A percentile compares a stretch with the other conserved stretches of the same genome.
phyloP scores from a whole-genome alignment of 30 jellyfish, hydroid and myxozoan genomes.

The Nemopilema nomurai region DNA sequence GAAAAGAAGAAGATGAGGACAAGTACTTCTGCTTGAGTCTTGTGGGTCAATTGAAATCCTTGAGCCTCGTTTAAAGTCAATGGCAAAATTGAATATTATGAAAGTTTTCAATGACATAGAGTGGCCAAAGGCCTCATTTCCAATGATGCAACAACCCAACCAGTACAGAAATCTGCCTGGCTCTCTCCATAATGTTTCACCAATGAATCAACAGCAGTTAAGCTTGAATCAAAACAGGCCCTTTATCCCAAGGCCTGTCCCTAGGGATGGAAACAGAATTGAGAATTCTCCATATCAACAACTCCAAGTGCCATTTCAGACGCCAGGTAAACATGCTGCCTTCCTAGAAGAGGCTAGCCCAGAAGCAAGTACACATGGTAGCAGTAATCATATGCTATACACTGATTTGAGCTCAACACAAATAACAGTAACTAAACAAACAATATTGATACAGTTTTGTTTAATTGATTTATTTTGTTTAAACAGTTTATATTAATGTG shows the following conservation, averaged over 20 bases:
- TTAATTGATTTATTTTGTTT: not conserved
- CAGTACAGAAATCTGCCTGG: not conserved
- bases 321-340: conserved; percentile 1
- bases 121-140: conserved; percentile 32
- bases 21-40: conserved; percentile 27
- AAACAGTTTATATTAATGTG: not conserved
- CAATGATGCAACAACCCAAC: conserved; percentile 5
- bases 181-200: not conserved
- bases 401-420: not conserved
- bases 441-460: not conserved
- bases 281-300: not conserved
- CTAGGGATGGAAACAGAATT: not conserved
- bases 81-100: conserved; percentile 28
- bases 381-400: not conserved
- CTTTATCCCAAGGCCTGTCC: not conserved
- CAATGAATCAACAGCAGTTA: not conserved
- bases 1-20: conserved; percentile 30
- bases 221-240: not conserved
- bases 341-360: not conserved
- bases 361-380: not conserved
- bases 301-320: not conserved
- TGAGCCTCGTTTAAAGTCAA: conserved; percentile 29
- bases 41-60: conserved; percentile 25
- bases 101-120: conserved; percentile 31
- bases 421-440: not conserved